phyloP scores from a whole-genome alignment of 2,888 invertebrate genomes.

The Tetropium fuscum region DNA sequence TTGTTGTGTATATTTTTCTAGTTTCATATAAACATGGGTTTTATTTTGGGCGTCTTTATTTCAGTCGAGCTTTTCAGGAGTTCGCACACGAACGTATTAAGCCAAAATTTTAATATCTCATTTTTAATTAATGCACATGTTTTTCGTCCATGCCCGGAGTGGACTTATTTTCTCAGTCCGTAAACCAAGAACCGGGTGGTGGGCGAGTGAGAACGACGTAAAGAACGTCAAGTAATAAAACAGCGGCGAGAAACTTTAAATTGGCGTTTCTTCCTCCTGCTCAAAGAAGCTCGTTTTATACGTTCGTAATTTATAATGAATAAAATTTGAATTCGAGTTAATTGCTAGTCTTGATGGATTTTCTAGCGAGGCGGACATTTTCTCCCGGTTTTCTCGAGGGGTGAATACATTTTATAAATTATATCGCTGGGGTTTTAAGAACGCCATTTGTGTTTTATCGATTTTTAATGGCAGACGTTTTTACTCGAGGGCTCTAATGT shows the following conservation, averaged over 20 bases:
- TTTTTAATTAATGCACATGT: neutral
- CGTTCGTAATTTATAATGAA: conserved; percentile 67
- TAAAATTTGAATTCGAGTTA: conserved; percentile 67
- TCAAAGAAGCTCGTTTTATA: conserved; percentile 66
- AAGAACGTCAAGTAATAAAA: conserved; percentile 51
- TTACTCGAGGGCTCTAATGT: conserved; percentile 48
- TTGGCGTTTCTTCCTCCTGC: conserved; percentile 65
- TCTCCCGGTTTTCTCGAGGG: conserved; percentile 59
- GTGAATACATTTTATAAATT: conserved; percentile 63
- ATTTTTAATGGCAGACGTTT: conserved; percentile 60
- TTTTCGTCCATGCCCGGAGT: neutral
- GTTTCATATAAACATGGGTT: no score
- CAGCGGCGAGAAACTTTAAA: conserved; percentile 64
- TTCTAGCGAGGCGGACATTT: conserved; percentile 61
- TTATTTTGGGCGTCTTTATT: no score
- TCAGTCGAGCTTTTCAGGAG: no score
- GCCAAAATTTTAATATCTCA: neutral
- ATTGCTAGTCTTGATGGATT: conserved; percentile 67
- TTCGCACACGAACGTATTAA: no score
- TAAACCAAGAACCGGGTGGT: conserved; percentile 22
- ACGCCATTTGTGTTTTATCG: conserved; percentile 64
- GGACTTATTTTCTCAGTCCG: conserved; percentile 11
- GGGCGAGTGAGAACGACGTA: conserved; percentile 36
- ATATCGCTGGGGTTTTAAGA: conserved; percentile 62
- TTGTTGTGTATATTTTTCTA: no score